A percentile compares a stretch with the other conserved stretches of the same genome.
These are phyloP conservation scores for Lutjanus campechanus DNA, from an alignment of 2,797 vertebrate species.

Conservation along the genomic window DNA sequence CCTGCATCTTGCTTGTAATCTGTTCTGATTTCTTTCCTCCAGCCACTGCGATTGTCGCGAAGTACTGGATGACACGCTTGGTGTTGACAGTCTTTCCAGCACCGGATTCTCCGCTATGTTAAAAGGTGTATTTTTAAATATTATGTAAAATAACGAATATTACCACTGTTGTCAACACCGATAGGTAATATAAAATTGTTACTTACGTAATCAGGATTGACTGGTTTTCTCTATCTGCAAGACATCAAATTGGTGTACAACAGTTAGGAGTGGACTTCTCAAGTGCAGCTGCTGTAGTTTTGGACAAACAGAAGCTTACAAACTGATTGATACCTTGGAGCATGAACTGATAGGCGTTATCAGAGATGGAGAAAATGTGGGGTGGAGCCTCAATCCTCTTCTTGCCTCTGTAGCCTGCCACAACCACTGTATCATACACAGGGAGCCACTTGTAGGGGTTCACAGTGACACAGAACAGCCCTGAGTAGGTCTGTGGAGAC, in stretches of 20 bases:
- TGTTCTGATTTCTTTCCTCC: constrained; percentile 76
- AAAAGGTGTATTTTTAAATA: constrained; percentile 5
- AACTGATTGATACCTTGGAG: constrained; percentile 83
- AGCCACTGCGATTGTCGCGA: constrained; percentile 90
- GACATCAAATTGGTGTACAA: constrained; percentile 10
- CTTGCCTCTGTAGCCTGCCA: constrained; percentile 90
- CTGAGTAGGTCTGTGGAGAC: constrained; percentile 75
- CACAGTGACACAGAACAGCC: constrained; percentile 92
- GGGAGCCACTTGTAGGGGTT: constrained; percentile 94
- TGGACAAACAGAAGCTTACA: not conserved
- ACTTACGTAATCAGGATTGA: constrained; percentile 94
- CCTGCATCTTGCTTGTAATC: constrained; percentile 84
- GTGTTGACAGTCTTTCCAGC: constrained; percentile 96
- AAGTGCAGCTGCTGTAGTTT: not conserved
- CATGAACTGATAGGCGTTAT: constrained; percentile 94
- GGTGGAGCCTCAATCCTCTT: constrained; percentile 93
- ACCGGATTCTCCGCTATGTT: constrained; percentile 90
- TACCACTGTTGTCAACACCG: not conserved
- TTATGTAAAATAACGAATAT: not conserved
- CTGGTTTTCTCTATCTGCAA: constrained; percentile 92
- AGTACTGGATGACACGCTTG: constrained; percentile 94
- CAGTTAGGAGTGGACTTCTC: not conserved
- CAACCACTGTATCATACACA: constrained; percentile 89
- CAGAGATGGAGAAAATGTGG: constrained; percentile 96
- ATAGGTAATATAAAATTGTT: not conserved